These are phyloP conservation scores for Criorhina ranunculi DNA, from an alignment of 2,888 invertebrate species.

Conservation along the genomic window DNA sequence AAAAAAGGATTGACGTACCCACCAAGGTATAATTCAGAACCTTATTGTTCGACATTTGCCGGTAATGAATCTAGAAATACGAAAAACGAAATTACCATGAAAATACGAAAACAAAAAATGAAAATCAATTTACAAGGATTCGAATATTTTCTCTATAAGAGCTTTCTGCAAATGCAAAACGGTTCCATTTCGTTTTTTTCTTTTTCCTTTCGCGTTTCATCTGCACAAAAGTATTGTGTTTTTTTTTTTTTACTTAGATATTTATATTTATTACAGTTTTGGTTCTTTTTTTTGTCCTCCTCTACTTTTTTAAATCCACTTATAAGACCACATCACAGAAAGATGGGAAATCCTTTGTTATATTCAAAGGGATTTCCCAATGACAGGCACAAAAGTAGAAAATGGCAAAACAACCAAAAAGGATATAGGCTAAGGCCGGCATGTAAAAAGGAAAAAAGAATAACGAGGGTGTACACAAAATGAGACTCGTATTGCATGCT, in stretches of 20 bases:
- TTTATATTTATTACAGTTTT: constrained; percentile 15
- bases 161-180: constrained; percentile 56
- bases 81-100: constrained; percentile 44
- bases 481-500: constrained; percentile 47
- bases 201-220: no score
- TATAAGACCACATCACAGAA: constrained; percentile 53
- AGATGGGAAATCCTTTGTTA: constrained; percentile 58
- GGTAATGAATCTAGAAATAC: constrained; percentile 52
- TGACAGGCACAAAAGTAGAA: constrained; percentile 53
- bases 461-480: constrained; percentile 15
- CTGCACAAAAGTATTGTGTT: constrained; percentile 53
- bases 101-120: constrained; percentile 28
- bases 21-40: neutral
- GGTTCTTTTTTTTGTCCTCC: constrained; percentile 1
- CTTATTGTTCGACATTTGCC: constrained; percentile 39
- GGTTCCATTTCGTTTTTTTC: constrained; percentile 39
- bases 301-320: constrained; percentile 16
- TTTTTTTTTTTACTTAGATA: no score
- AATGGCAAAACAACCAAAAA: constrained; percentile 3
- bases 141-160: constrained; percentile 28
- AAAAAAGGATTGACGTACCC: constrained; percentile 5
- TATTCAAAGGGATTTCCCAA: constrained; percentile 67
- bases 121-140: neutral
- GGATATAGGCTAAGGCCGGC: constrained; percentile 53
- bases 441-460: constrained; percentile 19